Base-by-base conservation (phyloP, 2,888 invertebrate genomes). In the Plagodis dolabraria region DNA sequence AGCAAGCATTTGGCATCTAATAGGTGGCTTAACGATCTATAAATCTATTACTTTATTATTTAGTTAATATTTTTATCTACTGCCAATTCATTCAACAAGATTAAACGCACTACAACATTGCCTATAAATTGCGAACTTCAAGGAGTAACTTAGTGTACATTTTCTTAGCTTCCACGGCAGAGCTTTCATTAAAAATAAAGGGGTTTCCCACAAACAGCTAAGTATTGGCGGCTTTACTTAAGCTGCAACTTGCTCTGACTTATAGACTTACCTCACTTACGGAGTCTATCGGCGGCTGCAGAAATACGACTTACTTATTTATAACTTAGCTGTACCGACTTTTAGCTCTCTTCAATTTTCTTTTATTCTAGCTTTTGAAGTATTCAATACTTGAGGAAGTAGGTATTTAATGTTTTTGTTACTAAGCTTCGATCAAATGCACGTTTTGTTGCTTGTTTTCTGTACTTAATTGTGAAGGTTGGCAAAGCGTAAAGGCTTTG, bases 161-260 rank as follows among this genome's bases (percentile, higher is more conserved):
- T 74, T 70, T 48, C 55, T 44, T 42, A 57, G 48, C 51, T 47
- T 53, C 40, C 54, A 60, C 54, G 62, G 65, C 64, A 65, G 49
- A 58, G 65, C 40, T 64, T 73, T 78, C 80, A 79, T 80, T 82
- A 81, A 80, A 82, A 77, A 79, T 80, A 74, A 74, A 79, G 70
- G 68, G 68, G 52, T 64, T 65, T 67, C 68, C 63, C 63, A 49
- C 64, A 65, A 71, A 64, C 65, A 67, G 72, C 73, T 76, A 69
- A 70, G 70, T 71, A 74, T 71, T 72, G 75, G 71, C 65, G 50
- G 69, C 72, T 75, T 69, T 72, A 71, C 64, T 71, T 66, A 70
- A 77, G 76, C 73, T 68, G 69, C 66, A 75, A 79, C 74, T 80
- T 72, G 60, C 63, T 53, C 63, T 69, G 74, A 79, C 79, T 80